Conservation (phyloP, 2,113 vertebrate genomes). For the Xyrauchen texanus region DNA sequence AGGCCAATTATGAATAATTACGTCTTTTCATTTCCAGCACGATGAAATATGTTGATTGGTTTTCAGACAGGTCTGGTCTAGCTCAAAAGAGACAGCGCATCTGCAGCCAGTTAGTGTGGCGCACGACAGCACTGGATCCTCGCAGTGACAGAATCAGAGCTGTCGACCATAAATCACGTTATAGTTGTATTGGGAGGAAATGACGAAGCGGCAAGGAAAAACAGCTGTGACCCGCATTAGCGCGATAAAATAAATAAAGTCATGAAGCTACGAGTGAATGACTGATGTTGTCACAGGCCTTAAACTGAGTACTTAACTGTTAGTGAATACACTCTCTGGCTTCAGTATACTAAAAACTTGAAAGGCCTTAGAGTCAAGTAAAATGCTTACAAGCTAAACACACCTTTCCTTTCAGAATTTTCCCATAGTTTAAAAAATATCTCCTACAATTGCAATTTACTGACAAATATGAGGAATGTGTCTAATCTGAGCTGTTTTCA, state of each 20-base stretch:
- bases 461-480: neutral
- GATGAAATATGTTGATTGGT: constrained; percentile 99
- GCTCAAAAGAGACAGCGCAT: constrained; percentile 95
- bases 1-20: constrained; percentile 99
- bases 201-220: constrained; percentile 74
- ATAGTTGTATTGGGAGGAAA: constrained; percentile 80
- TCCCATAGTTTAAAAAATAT: neutral
- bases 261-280: constrained; percentile 49
- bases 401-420: neutral
- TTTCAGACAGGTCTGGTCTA: constrained; percentile 95
- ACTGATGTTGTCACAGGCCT: neutral
- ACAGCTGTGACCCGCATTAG: constrained; percentile 73
- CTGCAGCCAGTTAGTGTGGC: constrained; percentile 91
- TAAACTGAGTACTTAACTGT: neutral
- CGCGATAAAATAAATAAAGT: constrained; percentile 82
- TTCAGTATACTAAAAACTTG: neutral
- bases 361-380: neutral
- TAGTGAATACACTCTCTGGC: neutral
- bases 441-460: too few species aligned
- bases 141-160: constrained; percentile 62
- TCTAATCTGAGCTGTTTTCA: neutral
- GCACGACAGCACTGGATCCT: constrained; percentile 86
- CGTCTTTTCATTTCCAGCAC: constrained; percentile 97
- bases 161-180: constrained; percentile 88
- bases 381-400: neutral